These are phyloP conservation scores for Drosophila subpulchrella DNA, from an alignment of 1,140 invertebrate genomes.

Conservation along the genomic window DNA sequence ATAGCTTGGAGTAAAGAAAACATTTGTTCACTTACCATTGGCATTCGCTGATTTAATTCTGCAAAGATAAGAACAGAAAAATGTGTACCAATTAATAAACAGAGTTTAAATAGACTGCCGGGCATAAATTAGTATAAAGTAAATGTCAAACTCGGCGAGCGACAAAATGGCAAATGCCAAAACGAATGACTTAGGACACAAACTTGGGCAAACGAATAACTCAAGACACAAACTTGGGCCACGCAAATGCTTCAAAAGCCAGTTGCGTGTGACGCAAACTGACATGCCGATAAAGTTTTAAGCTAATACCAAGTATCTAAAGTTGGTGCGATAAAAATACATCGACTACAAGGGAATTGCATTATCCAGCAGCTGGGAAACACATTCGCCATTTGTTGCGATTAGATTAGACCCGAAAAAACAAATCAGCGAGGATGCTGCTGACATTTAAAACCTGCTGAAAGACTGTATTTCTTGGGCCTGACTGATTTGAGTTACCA, in stretches of 20 bases:
- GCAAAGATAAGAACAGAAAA: constrained; percentile 67
- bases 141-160: constrained; percentile 66
- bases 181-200: constrained; percentile 81
- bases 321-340: constrained; percentile 16
- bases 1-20: constrained; percentile 12
- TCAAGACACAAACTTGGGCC: constrained; percentile 70
- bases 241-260: constrained; percentile 33
- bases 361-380: constrained; percentile 23
- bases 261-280: constrained; percentile 29
- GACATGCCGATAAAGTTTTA: constrained; percentile 11
- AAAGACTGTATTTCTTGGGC: not conserved
- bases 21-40: constrained; percentile 77
- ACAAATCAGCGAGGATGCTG: not conserved
- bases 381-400: constrained; percentile 4
- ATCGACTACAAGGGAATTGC: constrained; percentile 10
- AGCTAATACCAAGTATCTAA: constrained; percentile 5
- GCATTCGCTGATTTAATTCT: constrained; percentile 84
- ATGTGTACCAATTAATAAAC: constrained; percentile 71
- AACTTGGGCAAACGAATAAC: constrained; percentile 69
- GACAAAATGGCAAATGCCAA: constrained; percentile 65
- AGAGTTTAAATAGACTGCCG: constrained; percentile 45
- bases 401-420: constrained; percentile 4
- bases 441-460: constrained; percentile 5
- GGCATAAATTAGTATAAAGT: constrained; percentile 59
- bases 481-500: constrained; percentile 12